Base-by-base conservation (phyloP, 2,888 invertebrate genomes). In the Rhagonycha fulva region DNA sequence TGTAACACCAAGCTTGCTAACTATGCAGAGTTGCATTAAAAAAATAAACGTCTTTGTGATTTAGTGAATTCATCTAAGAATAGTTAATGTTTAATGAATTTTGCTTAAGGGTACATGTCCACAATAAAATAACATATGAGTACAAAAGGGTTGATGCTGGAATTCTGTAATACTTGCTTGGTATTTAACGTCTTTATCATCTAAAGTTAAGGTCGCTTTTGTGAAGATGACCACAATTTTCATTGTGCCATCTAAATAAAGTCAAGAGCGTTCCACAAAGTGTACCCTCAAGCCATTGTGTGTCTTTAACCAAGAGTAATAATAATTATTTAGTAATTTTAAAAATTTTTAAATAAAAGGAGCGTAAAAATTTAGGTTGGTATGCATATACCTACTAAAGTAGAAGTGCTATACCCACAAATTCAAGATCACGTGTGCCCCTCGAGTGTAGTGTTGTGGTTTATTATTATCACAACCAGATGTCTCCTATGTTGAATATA, bases 111-210 rank as follows among this genome's bases (percentile, higher is more conserved):
- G 79, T 76, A 76, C 70, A 73, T 68, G 74, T 70, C 71, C 76
- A 62, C 79, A 81, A 77, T 79, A 79, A 80, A 80, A 81, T 80
- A 80, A 76, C 79, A 74, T 70, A 79, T 75, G 47, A 76, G 63
- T 66, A 66, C n/a, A 47, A 47, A 77, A 80, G 80, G 79, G 81
- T 80, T 78, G 80, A 82, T 82, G 82, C 81, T 80, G 81, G 80
- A 81, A 82, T 82, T 80, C 80, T 79, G 82, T 82, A 83, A 75
- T 81, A 81, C 80, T 82, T 84, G 82, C 81, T 77, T 77, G 78
- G 80, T 76, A 77, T 81, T 82, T 81, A 82, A 76, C 80, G 80
- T 80, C 79, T 79, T 78, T 76, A 47, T 47, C 47, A 78, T 78
- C 78, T 78, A 76, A 79, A 78, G 78, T 76, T 76, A 76, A 61